Percentiles rank a stretch among this genome's conserved stretches.
Evolutionary conservation across 1,140 invertebrate species (phyloP).

Genomic region (Neotoxoptera formosana): DNA sequence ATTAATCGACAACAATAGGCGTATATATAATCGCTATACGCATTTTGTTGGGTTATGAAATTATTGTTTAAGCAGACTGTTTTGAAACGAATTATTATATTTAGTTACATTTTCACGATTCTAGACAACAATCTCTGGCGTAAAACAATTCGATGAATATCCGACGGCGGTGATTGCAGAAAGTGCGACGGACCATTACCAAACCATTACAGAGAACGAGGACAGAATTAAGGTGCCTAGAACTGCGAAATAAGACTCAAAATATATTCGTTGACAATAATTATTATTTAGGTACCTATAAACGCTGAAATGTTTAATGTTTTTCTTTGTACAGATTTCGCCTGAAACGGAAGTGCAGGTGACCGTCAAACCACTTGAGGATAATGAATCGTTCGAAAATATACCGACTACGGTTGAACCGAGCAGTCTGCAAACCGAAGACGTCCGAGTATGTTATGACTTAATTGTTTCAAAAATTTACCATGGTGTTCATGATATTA

Average conservation of each 20-base stretch:
- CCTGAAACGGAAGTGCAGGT: neutral
- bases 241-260: neutral
- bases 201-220: neutral
- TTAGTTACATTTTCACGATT: neutral
- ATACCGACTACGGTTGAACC: neutral
- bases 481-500: neutral
- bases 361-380: neutral
- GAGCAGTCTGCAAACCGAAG: neutral
- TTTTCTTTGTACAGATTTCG: neutral
- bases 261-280: neutral
- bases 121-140: neutral
- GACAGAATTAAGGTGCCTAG: neutral
- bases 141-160: neutral
- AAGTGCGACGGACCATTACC: neutral
- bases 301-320: neutral
- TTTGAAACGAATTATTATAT: neutral
- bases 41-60: neutral
- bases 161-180: neutral
- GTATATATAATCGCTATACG: neutral
- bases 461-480: neutral
- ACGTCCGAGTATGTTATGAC: neutral
- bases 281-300: too few relatives aligned
- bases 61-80: neutral
- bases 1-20: neutral
- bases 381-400: neutral